Base-by-base conservation (phyloP, 2,888 invertebrate genomes). In the Ormyrus nitidulus region DNA sequence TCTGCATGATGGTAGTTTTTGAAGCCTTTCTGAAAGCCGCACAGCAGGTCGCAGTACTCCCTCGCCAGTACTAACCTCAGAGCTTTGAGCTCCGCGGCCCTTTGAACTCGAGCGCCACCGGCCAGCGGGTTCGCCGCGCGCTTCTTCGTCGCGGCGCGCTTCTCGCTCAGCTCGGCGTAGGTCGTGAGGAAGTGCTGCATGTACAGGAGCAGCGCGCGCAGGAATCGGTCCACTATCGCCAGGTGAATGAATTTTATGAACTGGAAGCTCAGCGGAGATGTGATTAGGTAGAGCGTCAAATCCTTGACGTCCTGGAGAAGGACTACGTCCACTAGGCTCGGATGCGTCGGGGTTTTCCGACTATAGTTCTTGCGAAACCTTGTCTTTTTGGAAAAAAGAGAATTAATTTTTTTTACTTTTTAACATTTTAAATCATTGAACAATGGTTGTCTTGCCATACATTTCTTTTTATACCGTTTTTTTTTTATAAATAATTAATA, bases 161-260 rank as follows among this genome's bases (percentile, higher is more conserved):
- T 92, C 56, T 86, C 83, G 59, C 92, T 87, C 90, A 94, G 91
- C 88, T 92, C 91, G 64, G 93, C 92, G 90, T 93, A 92, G 83
- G 93, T 94, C 91, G 93, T 93, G 83, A 93, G 90, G 88, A 93
- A 94, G 88, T 93, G 93, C 86, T 93, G 93, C 84, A 93, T 93
- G 86, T 93, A 94, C 70, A 94, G 87, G 76, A 94, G 92, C 74
- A 94, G 90, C n/a, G 93, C 92, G 82, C 94, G 91, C 78, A 94
- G 89, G 87, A 94, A 94, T 85, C 92, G 91, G 87, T 94, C 94
- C 62, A 93, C 92, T 48, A 93, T 91, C 66, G 92, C 91, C 53
- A 91, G 90, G 87, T 94, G 92, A 81, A 94, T 91, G 86, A 93
- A 92, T 81, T 92, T 91, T 83, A 94, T 92, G 84, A 94, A 92